Percentiles rank a stretch among this genome's conserved stretches.
phyloP scores from a whole-genome alignment of 2,797 vertebrate genomes.

The Pangasius mekongensis region DNA sequence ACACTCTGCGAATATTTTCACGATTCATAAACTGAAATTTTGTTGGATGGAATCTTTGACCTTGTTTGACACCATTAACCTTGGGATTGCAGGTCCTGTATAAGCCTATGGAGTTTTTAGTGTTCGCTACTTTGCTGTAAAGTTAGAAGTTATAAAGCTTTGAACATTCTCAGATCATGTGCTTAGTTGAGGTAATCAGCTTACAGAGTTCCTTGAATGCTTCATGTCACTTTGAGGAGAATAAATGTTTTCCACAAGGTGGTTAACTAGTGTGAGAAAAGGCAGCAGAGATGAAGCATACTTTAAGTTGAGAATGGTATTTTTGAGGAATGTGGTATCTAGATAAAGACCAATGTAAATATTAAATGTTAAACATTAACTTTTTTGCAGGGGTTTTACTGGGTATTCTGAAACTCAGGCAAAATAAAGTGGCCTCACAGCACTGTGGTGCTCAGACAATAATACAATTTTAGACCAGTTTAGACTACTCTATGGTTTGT shows the following conservation, averaged over 20 bases:
- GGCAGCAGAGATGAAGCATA: neutral
- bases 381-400: neutral
- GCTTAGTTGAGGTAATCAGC: slow-evolving; percentile 60
- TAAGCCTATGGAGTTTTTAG: slow-evolving; percentile 8
- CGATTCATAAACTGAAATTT: neutral
- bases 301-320: slow-evolving; percentile 33
- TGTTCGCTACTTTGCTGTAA: neutral
- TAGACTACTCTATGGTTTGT: neutral
- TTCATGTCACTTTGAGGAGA: slow-evolving; percentile 61
- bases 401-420: neutral
- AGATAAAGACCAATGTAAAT: slow-evolving; percentile 27
- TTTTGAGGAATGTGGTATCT: slow-evolving; percentile 15
- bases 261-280: slow-evolving; percentile 54
- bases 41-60: slow-evolving; percentile 1
- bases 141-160: slow-evolving; percentile 33
- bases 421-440: neutral
- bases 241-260: slow-evolving; percentile 49
- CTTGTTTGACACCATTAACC: slow-evolving; percentile 1
- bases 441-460: neutral
- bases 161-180: slow-evolving; percentile 62
- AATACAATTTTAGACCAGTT: neutral
- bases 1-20: neutral
- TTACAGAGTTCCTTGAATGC: slow-evolving; percentile 63
- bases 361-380: slow-evolving; percentile 33
- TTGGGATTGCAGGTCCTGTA: neutral